These are phyloP conservation scores for Bembecia ichneumoniformis DNA, from an alignment of 2,888 invertebrate genomes.

Conservation along the genomic window DNA sequence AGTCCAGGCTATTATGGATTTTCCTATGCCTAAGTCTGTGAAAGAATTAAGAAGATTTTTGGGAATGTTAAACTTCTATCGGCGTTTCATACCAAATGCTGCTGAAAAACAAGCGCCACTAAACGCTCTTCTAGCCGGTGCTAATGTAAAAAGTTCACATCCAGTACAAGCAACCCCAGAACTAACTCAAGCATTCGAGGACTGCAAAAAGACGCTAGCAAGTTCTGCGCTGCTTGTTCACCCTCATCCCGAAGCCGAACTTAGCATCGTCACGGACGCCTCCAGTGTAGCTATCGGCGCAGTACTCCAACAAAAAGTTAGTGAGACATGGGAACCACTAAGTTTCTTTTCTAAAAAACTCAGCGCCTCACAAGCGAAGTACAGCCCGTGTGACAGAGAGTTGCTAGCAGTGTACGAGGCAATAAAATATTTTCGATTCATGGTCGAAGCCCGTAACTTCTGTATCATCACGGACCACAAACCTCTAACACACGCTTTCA, in stretches of 20 bases:
- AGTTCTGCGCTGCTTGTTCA: not conserved
- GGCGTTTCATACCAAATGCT: no score
- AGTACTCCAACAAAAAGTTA: not conserved
- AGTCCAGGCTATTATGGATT: no score
- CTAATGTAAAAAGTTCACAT: no score
- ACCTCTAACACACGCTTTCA: no score
- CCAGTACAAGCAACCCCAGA: no score
- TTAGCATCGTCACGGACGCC: not conserved
- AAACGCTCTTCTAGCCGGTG: no score
- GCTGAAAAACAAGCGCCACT: no score
- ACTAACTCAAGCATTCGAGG: no score
- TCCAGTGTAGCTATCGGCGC: not conserved
- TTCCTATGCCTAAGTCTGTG: no score
- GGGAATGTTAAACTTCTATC: no score
- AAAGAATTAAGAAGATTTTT: no score
- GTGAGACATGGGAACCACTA: not conserved
- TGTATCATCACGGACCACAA: conserved; percentile 13
- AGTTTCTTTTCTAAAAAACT: conserved; percentile 35
- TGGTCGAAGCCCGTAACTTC: conserved; percentile 27
- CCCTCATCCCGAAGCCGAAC: not conserved
- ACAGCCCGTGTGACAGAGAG: conserved; percentile 36
- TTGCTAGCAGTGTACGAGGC: conserved; percentile 32
- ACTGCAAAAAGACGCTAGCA: no score
- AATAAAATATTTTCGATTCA: conserved; percentile 27
- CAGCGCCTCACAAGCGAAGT: conserved; percentile 24